Percentiles rank a stretch among this genome's conserved stretches.
Conservation (phyloP, 2,888 invertebrate genomes). For the Cyrtodaria siliqua region DNA sequence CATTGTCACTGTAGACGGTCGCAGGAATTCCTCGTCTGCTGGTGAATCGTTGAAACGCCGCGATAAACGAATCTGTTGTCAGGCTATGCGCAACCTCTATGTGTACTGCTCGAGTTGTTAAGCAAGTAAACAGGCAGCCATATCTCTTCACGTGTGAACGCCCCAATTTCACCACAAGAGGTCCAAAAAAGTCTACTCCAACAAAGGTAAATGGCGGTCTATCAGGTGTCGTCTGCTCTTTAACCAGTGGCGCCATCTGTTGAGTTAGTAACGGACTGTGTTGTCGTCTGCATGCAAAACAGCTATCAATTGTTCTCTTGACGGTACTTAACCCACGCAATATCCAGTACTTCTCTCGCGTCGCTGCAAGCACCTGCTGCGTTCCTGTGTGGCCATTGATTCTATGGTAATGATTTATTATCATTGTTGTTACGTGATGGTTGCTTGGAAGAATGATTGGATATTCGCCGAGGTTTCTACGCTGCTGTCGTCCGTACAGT, state of each 20-base stretch:
- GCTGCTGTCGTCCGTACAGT: no score
- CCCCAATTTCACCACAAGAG: slow-evolving; percentile 51
- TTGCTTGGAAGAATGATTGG: slow-evolving; percentile 64
- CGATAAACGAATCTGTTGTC: no score
- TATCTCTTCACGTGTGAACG: slow-evolving; percentile 56
- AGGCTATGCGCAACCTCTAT: slow-evolving; percentile 47
- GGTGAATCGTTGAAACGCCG: slow-evolving; percentile 43
- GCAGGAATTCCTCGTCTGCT: slow-evolving; percentile 37
- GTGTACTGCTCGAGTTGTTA: slow-evolving; percentile 49
- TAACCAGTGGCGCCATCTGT: slow-evolving; percentile 64
- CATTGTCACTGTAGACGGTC: slow-evolving; percentile 8
- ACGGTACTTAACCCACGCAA: slow-evolving; percentile 48
- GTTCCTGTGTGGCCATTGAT: slow-evolving; percentile 58
- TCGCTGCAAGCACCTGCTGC: no score
- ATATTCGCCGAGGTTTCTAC: no score
- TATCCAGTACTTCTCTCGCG: no score
- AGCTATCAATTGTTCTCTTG: slow-evolving; percentile 39
- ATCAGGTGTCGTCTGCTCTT: slow-evolving; percentile 59
- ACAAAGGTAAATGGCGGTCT: slow-evolving; percentile 49
- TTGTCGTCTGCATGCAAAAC: slow-evolving; percentile 46
- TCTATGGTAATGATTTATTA: slow-evolving; percentile 52
- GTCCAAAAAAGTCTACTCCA: slow-evolving; percentile 66
- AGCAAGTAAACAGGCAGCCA: slow-evolving; percentile 58
- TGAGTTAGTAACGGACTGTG: slow-evolving; percentile 22
- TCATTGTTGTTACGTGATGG: slow-evolving; percentile 48